Evolutionary conservation across 2,888 invertebrate genomes (phyloP).

Genomic region (Eristalis intricaria): DNA sequence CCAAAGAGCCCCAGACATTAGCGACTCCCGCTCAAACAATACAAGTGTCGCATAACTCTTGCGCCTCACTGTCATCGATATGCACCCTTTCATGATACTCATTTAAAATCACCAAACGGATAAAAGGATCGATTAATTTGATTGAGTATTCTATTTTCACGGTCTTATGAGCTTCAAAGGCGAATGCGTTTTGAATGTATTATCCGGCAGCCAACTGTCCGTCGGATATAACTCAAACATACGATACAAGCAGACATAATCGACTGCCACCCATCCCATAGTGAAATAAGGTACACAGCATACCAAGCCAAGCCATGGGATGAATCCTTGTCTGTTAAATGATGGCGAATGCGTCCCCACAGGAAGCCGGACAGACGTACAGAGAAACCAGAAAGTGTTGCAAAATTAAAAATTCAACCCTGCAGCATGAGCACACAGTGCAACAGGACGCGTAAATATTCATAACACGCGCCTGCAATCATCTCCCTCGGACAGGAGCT

Average conservation of each 20-base stretch:
- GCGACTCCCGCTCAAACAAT: background rate
- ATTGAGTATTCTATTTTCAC: slow-evolving; percentile 64
- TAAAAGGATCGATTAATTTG: slow-evolving; percentile 68
- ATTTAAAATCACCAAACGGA: slow-evolving; percentile 55
- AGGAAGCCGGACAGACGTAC: background rate
- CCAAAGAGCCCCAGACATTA: background rate
- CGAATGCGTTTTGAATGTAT: slow-evolving; percentile 71
- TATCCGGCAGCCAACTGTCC: slow-evolving; percentile 42
- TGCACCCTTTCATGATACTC: background rate
- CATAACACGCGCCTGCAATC: slow-evolving; percentile 66
- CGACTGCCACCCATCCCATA: background rate
- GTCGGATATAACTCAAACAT: slow-evolving; percentile 2
- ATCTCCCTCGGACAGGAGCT: slow-evolving; percentile 21
- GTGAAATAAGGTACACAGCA: background rate
- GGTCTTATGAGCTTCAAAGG: slow-evolving; percentile 52
- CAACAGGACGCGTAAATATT: slow-evolving; percentile 69
- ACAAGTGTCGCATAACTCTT: too few species aligned
- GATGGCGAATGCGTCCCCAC: background rate
- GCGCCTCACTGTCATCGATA: background rate
- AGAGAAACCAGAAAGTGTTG: slow-evolving; percentile 37
- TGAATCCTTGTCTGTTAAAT: background rate
- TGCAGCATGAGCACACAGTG: slow-evolving; percentile 14
- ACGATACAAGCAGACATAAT: slow-evolving; percentile 1
- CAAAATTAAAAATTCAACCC: slow-evolving; percentile 59
- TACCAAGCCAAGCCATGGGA: background rate